These are phyloP conservation scores for Hypomecis punctinalis DNA, from an alignment of 2,888 invertebrate species.

Conservation along the genomic window DNA sequence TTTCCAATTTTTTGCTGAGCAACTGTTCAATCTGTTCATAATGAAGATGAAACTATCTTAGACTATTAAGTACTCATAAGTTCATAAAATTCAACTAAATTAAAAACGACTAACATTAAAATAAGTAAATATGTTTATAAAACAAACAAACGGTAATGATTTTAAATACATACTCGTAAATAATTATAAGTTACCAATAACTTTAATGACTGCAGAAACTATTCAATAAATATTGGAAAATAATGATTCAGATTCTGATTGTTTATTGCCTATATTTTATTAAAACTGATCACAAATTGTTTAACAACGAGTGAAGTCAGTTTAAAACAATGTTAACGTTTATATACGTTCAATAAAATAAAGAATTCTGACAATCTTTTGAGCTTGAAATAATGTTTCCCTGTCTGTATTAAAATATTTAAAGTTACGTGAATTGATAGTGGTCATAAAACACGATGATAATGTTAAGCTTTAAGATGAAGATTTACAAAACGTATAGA, in stretches of 20 bases:
- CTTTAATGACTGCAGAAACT: no score
- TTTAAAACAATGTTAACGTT: slow-evolving; percentile 18
- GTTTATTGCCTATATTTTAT: neutral
- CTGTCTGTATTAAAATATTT: slow-evolving; percentile 17
- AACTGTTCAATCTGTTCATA: no score
- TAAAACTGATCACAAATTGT: slow-evolving; percentile 4
- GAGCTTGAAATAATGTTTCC: neutral
- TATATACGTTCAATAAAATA: slow-evolving; percentile 5
- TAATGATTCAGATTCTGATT: no score
- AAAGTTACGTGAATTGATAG: slow-evolving; percentile 8
- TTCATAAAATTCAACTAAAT: no score
- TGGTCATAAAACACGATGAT: slow-evolving; percentile 10
- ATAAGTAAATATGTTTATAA: no score
- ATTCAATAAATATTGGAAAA: neutral
- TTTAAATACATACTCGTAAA: no score
- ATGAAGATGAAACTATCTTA: no score
- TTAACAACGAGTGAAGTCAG: neutral
- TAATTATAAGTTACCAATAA: no score
- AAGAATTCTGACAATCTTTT: slow-evolving; percentile 2
- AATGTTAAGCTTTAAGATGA: neutral
- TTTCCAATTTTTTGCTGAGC: no score
- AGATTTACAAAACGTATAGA: neutral
- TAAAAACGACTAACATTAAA: no score
- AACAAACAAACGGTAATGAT: no score
- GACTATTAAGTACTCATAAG: no score